Evolutionary conservation across 2,113 vertebrate species (phyloP).

Genomic region (Prionailurus bengalensis): DNA sequence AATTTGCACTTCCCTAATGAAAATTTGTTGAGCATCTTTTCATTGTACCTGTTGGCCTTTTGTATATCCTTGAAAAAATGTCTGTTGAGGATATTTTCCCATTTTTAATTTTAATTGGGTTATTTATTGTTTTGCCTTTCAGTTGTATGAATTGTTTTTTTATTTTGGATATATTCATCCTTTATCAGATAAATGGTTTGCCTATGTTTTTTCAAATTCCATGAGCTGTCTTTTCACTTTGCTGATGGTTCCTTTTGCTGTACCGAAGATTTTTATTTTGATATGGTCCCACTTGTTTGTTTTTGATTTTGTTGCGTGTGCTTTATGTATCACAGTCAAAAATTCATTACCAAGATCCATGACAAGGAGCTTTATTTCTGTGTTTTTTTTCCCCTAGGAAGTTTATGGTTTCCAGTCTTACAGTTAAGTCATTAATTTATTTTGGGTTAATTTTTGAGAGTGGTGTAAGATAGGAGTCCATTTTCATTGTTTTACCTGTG

Average conservation of each 20-base stretch:
- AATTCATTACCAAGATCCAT: not conserved
- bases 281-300: not conserved
- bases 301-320: not conserved
- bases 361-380: not conserved
- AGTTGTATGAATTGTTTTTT: not conserved
- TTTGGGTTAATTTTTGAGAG: not conserved
- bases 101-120: not conserved
- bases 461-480: not conserved
- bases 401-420: not conserved
- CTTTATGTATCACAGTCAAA: not conserved
- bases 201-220: not conserved
- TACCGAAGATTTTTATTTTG: not conserved
- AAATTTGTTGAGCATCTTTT: not conserved
- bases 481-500: not conserved
- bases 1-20: not conserved
- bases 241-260: not conserved
- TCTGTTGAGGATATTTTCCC: not conserved
- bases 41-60: not conserved
- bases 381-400: not conserved
- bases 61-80: not conserved
- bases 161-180: not conserved
- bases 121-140: not conserved
- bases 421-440: not conserved
- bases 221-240: not conserved
- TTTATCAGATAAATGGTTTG: not conserved